phyloP scores from a whole-genome alignment of 2,888 invertebrate genomes.

The Ecdyonurus torrentis region DNA sequence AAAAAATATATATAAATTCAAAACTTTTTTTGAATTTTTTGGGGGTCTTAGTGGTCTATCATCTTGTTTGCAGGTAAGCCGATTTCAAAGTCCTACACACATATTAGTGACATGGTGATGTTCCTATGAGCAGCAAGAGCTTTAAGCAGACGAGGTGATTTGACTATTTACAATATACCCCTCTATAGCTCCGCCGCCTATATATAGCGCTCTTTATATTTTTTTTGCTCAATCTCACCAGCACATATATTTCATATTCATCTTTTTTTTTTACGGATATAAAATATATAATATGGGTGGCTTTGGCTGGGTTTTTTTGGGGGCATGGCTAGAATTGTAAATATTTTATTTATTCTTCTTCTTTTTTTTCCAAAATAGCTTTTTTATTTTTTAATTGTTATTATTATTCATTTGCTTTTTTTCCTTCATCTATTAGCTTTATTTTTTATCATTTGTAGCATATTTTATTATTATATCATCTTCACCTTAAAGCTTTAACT shows the following conservation, averaged over 20 bases:
- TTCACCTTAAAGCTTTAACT: no score
- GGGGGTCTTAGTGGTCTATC: slow-evolving; percentile 9
- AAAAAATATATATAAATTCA: neutral
- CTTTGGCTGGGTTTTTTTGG: neutral
- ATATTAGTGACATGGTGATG: slow-evolving; percentile 10
- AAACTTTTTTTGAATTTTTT: neutral
- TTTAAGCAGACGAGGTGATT: slow-evolving; percentile 12
- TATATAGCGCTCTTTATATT: neutral
- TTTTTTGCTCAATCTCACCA: neutral
- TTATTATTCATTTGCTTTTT: no score
- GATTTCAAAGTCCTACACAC: slow-evolving; percentile 5
- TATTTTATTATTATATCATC: no score
- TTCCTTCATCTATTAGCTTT: no score
- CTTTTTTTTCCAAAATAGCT: no score
- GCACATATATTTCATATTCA: neutral
- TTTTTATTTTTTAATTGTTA: no score
- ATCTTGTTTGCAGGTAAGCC: slow-evolving; percentile 11
- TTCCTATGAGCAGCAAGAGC: slow-evolving; percentile 11
- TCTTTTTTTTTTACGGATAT: no score
- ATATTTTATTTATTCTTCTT: no score
- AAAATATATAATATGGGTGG: no score
- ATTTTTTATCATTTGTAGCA: no score
- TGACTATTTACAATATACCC: neutral
- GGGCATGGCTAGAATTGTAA: neutral
- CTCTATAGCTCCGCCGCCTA: neutral